These are phyloP conservation scores for Proteles cristata DNA, from an alignment of 2,113 vertebrate genomes.

Conservation along the genomic window DNA sequence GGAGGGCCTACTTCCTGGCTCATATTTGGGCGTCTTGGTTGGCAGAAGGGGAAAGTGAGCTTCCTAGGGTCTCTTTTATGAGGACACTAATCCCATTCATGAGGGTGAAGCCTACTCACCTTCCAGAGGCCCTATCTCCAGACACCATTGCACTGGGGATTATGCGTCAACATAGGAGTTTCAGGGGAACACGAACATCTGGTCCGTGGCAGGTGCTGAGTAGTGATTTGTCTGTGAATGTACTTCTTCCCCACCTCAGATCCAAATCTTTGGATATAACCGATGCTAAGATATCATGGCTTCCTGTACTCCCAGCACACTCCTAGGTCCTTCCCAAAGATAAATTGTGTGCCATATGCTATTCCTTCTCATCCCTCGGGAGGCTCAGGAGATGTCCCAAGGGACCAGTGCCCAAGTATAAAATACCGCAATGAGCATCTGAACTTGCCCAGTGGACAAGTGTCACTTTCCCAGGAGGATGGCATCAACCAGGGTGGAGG, in stretches of 20 bases:
- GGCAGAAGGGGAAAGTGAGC: neutral
- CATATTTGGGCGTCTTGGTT: neutral
- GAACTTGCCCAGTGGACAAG: neutral
- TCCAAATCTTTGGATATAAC: neutral
- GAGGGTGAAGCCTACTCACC: neutral
- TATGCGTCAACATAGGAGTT: neutral
- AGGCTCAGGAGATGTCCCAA: neutral
- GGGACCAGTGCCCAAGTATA: neutral
- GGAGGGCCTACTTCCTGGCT: neutral
- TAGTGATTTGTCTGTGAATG: neutral
- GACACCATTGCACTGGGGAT: neutral
- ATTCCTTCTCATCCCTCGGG: neutral
- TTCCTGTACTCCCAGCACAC: neutral
- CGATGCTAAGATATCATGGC: neutral
- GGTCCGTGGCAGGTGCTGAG: neutral
- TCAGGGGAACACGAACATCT: neutral
- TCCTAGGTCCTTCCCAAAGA: neutral
- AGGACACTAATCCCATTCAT: neutral
- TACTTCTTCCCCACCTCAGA: neutral
- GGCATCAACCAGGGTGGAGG: neutral
- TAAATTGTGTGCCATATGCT: neutral
- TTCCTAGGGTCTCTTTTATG: neutral
- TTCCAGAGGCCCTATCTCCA: neutral
- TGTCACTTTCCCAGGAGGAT: neutral
- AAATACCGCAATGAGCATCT: neutral